Base-by-base conservation (phyloP, 2,797 vertebrate genomes). In the Megaceryle alcyon region DNA sequence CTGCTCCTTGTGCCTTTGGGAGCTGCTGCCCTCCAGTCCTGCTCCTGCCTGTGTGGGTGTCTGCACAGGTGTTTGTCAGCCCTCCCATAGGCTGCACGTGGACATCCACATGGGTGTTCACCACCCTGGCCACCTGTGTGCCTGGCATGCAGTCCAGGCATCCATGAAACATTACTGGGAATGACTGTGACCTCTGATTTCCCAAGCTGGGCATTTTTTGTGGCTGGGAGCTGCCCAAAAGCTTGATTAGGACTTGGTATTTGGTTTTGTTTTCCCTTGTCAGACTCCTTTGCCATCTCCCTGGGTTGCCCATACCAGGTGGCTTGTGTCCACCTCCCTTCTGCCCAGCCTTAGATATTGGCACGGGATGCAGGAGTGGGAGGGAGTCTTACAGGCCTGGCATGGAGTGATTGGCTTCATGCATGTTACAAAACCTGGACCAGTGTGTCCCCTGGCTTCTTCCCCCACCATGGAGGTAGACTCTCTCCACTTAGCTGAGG, bases 11-110 rank as follows among this genome's bases (percentile, higher is more conserved):
- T 35, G 49, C 29, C 20, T 48, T 73, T 44, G 49, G 79, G 35
- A 73, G 63, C 69, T 46, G 61, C 56, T 60, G 44, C 64, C 17
- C 41, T 49, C 43, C 41, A 56, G 35, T 39, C 39, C 29, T 10
- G 6, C 46, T 73, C 28, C n/a, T 1, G 1, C 48, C 41, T 6
- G 8, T 12, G 35, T 2, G 1, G 26, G 7, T 0, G 0, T 29
- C 46, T 10, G 26, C 12, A 10, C 0, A 6, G 21, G 11, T 12
- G 12, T 14, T 65, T 19, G 20, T 53, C 39, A 70, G 63, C 49
- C 13, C 65, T 65, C 10, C 37, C 19, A 0, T 6, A 5, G n/a
- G 19, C 4, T 18, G 20, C 10, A 7, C 1, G 2, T 31, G 60
- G 44, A 43, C 35, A 37, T 9, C 56, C 22, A 2, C 14, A 14